Evolutionary conservation across 2,797 vertebrate genomes (phyloP).

Genomic region (Ciconia nigra): DNA sequence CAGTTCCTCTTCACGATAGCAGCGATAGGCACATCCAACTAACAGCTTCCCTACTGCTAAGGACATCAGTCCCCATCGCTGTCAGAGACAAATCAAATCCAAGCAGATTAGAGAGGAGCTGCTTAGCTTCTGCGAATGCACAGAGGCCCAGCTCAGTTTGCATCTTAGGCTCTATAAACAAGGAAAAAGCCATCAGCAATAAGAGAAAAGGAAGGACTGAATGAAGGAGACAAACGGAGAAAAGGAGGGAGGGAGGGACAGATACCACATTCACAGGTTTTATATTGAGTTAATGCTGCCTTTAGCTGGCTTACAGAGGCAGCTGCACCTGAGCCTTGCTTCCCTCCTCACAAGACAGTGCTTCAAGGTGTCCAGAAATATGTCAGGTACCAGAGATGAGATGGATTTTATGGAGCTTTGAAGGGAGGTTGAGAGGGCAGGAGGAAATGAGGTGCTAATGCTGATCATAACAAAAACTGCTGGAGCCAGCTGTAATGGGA

Average conservation of each 20-base stretch:
- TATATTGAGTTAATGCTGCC: not conserved
- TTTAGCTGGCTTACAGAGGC: not conserved
- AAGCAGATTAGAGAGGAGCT: not conserved
- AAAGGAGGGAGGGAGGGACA: not conserved
- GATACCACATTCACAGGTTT: not conserved
- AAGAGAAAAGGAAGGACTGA: not conserved
- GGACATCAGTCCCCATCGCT: not conserved
- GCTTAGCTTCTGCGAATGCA: not conserved
- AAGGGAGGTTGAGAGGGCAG: not conserved
- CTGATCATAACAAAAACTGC: not conserved
- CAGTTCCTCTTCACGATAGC: not conserved
- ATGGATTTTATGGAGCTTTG: constrained; percentile 13
- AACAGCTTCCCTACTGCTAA: not conserved
- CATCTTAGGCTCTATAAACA: not conserved
- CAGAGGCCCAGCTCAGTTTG: not conserved
- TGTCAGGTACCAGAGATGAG: not conserved
- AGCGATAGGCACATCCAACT: not conserved
- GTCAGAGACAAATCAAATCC: not conserved
- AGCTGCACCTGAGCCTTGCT: not conserved
- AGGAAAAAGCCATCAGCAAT: not conserved
- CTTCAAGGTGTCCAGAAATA: not conserved
- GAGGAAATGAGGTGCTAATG: constrained; percentile 24
- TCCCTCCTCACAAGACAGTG: not conserved
- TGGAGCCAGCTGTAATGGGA: not conserved
- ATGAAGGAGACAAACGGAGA: not conserved